Evolutionary conservation across 2,113 vertebrate genomes (phyloP), one percentile per base, ranked within the genome.

Genomic region (mouse (Mus musculus)): DNA sequence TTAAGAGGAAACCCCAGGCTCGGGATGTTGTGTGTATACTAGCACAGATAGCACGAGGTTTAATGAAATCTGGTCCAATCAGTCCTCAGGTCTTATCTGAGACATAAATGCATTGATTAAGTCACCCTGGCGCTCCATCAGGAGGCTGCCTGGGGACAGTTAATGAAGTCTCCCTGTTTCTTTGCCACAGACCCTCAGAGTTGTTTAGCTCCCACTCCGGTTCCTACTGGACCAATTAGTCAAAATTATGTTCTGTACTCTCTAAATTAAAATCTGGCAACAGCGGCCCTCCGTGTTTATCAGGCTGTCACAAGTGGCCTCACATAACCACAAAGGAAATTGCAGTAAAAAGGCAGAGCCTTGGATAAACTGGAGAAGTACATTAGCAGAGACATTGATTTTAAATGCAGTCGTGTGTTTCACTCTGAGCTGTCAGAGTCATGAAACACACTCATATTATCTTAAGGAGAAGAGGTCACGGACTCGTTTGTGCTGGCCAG

Each of bases 171-270:
- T 39, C 75, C 69, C 61, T n/a, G 20, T 46, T 93, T 90, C 92
- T 73, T 90, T 39, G 52, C 86, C 94, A 77, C n/a, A 92, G 85
- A 95, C 90, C 95, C 90, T 90, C 89, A 80, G 95, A 97, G 93
- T 81, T 93, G 95, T 91, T 96, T 28, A 90, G 90, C 77, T 91
- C 95, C 91, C 80, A 87, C 73, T 78, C 73, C 11, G 65, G 73
- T 56, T 96, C 77, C 97, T 96, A 82, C 49, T 91, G 73, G 91
- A 92, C 92, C 92, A 95, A 97, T 95, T 95, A 94, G 63, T 91
- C 84, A 93, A 96, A 86, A 96, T 71, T 82, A 93, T 92, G 86
- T 90, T 94, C 65, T 88, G 63, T 91, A 39, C 87, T 95, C 77
- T 84, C 86, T 67, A 77, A 97, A 91, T 88, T 84, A 75, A 93